phyloP scores from a whole-genome alignment of 2,113 vertebrate species.

The Daubentonia madagascariensis region DNA sequence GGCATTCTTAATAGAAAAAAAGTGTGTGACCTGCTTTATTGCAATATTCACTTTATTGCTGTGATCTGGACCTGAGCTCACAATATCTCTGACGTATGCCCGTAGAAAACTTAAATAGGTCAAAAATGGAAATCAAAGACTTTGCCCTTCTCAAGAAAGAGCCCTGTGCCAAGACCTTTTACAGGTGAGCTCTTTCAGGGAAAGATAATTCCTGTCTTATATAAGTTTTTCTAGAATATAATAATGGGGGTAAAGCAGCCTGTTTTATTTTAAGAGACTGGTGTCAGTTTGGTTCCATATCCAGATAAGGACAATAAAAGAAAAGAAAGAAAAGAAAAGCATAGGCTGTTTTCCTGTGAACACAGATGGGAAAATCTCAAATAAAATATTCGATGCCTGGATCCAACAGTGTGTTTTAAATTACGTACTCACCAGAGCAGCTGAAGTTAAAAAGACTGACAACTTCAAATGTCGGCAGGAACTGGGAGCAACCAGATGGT shows the following conservation, averaged over 20 bases:
- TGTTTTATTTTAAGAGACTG: background rate
- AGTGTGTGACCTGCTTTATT: too few relatives aligned
- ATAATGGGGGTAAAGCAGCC: background rate
- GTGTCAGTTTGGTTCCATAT: background rate
- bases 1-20: background rate
- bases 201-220: background rate
- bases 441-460: background rate
- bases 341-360: background rate
- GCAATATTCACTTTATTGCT: background rate
- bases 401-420: background rate
- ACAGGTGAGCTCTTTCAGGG: background rate
- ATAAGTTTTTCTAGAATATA: background rate
- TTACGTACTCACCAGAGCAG: background rate
- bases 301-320: background rate
- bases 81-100: background rate
- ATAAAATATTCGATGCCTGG: background rate
- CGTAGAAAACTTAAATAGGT: background rate
- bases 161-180: rapidly evolving
- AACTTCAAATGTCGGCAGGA: background rate
- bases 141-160: background rate
- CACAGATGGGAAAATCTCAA: background rate
- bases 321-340: background rate
- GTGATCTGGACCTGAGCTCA: background rate
- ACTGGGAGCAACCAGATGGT: background rate
- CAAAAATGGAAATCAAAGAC: background rate